Evolutionary conservation across 2,888 invertebrate species (phyloP).

Genomic region (Stictocephala bisonia): DNA sequence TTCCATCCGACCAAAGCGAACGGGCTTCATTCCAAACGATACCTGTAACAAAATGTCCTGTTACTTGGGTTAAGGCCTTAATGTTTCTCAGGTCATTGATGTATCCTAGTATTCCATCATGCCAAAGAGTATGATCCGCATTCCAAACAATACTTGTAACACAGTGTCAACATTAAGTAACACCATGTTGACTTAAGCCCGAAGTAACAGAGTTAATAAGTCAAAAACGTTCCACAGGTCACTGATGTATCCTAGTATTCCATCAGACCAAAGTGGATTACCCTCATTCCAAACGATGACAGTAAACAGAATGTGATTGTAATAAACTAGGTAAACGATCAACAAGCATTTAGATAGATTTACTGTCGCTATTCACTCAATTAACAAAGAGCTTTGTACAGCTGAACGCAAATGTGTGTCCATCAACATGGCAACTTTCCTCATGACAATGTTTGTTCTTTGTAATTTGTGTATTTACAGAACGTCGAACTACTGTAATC

Average conservation of each 20-base stretch:
- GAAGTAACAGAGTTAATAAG: constrained; percentile 78
- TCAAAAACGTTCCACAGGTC: constrained; percentile 99
- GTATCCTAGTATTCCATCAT: constrained; percentile 90
- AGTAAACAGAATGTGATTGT: not conserved
- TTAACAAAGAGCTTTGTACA: no score
- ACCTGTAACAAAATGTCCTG: constrained; percentile 70
- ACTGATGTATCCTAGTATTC: constrained; percentile 89
- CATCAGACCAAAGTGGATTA: constrained; percentile 89
- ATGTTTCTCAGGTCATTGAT: constrained; percentile 98
- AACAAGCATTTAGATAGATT: no score
- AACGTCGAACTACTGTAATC: no score
- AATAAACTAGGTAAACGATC: no score
- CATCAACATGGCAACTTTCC: no score
- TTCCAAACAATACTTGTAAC: constrained; percentile 91
- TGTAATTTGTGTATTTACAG: no score
- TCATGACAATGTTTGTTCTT: no score
- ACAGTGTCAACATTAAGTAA: not conserved
- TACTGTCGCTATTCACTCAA: no score
- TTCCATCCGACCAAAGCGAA: constrained; percentile 89
- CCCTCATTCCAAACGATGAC: constrained; percentile 85
- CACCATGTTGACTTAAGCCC: not conserved
- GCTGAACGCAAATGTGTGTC: no score
- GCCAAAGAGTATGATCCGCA: constrained; percentile 92
- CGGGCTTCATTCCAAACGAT: constrained; percentile 95
- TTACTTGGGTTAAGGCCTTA: constrained; percentile 89